Evolutionary conservation across 2,888 invertebrate genomes (phyloP).

Genomic region (Drosophila mettleri): DNA sequence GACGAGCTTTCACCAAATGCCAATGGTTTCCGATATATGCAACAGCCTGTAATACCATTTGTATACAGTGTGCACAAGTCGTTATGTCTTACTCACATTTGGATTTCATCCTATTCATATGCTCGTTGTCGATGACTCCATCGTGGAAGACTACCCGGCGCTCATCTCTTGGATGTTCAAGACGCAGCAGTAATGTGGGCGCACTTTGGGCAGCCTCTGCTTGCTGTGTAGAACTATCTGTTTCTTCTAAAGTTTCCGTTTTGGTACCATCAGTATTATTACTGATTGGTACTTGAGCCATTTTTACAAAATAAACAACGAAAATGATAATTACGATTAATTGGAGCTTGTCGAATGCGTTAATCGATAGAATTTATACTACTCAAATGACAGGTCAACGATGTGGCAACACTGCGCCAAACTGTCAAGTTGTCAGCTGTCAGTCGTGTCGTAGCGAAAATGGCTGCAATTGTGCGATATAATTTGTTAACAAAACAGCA

Average conservation of each 20-base stretch:
- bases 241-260: constrained; percentile 52
- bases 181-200: constrained; percentile 85
- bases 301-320: constrained; percentile 53
- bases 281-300: constrained; percentile 48
- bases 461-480: constrained; percentile 90
- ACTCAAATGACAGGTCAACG: background rate
- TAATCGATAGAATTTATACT: constrained; percentile 11
- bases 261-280: constrained; percentile 18
- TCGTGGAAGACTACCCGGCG: constrained; percentile 96
- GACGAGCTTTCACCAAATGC: constrained; percentile 95
- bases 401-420: constrained; percentile 60
- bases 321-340: constrained; percentile 4
- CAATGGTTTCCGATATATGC: constrained; percentile 96
- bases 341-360: constrained; percentile 3
- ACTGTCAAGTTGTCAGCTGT: constrained; percentile 59
- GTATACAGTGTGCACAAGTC: no score
- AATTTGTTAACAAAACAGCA: constrained; percentile 87
- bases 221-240: constrained; percentile 22
- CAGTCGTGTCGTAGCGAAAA: constrained; percentile 85
- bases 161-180: constrained; percentile 89
- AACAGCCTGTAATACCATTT: constrained; percentile 90
- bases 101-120: constrained; percentile 97
- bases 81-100: constrained; percentile 90
- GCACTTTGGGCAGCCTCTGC: constrained; percentile 21
- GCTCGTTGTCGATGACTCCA: constrained; percentile 97